phyloP scores from a whole-genome alignment of 2,888 invertebrate genomes.

The Drosophila incognita region DNA sequence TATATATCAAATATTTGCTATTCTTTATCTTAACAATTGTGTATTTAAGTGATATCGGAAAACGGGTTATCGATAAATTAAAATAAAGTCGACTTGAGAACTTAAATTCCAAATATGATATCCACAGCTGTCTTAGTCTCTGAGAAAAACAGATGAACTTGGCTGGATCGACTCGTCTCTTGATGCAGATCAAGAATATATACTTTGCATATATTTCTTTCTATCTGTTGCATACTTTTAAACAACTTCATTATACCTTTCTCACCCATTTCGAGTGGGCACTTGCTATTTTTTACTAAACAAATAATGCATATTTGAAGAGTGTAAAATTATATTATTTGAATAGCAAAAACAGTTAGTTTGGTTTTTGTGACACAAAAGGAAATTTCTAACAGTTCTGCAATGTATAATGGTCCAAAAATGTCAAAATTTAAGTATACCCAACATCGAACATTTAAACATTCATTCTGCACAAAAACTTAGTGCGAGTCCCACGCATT shows the following conservation, averaged over 20 bases:
- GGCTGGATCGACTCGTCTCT: background rate
- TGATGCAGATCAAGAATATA: background rate
- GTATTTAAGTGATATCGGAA: background rate
- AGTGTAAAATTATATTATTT: background rate
- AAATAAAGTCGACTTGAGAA: background rate
- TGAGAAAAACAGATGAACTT: background rate
- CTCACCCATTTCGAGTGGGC: background rate
- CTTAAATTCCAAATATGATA: background rate
- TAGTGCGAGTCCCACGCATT: slow-evolving; percentile 19
- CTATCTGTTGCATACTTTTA: background rate
- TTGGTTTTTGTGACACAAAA: background rate
- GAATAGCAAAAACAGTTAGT: background rate
- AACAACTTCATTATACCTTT: background rate
- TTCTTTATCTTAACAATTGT: background rate
- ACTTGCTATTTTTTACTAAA: background rate
- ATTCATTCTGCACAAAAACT: background rate
- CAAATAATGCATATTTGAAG: background rate
- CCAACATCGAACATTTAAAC: background rate
- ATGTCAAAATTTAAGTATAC: background rate
- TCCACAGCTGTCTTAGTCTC: background rate
- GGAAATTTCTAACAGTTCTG: background rate
- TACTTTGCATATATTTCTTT: background rate
- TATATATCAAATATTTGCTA: background rate
- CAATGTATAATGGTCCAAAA: background rate
- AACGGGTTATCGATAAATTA: too few relatives aligned